Evolutionary conservation across 2,888 invertebrate genomes (phyloP), one percentile per base, ranked within the genome.

Genomic region (Zootermopsis nevadensis): DNA sequence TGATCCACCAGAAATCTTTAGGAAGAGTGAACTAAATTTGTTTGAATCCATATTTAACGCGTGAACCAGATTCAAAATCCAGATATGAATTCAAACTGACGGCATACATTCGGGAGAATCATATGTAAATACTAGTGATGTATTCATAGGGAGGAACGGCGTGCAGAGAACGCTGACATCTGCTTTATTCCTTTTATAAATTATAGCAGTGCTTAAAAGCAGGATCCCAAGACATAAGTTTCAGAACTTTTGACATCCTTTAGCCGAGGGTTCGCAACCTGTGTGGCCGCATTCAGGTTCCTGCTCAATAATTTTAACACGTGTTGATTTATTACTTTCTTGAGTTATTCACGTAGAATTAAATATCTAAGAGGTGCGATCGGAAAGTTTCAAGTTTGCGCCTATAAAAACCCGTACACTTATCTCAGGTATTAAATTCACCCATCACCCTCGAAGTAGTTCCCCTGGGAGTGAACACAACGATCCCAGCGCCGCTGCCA

Each of bases 121-220:
- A n/a, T 60, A 60, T 60, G 60, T n/a, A 60, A 60, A 60, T 60
- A 60, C n/a, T n/a, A n/a, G n/a, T 60, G 60, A 60, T 60, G 60
- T 60, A 60, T 60, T 60, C 60, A n/a, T n/a, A 15, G 12, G 60
- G 60, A 27, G n/a, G 60, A n/a, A 60, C 60, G 60, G 60, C 7
- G n/a, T 60, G 60, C 27, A 27, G 60, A n/a, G 60, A 60, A 60
- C 60, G 4, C 60, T n/a, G n/a, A 27, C 27, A 27, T 60, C 60
- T 60, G 8, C 60, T 60, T 60, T 60, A 60, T 60, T 60, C 60
- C 6, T 60, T 60, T n/a, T 27, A 27, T 60, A 27, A 60, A 60
- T n/a, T 60, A 60, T 60, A 60, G 27, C 60, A 15, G 4, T 60
- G 10, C 60, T 27, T 60, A n/a, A n/a, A 12, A 53, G 15, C 6